phyloP scores from a whole-genome alignment of 2,113 vertebrate genomes.

The Nibea albiflora region DNA sequence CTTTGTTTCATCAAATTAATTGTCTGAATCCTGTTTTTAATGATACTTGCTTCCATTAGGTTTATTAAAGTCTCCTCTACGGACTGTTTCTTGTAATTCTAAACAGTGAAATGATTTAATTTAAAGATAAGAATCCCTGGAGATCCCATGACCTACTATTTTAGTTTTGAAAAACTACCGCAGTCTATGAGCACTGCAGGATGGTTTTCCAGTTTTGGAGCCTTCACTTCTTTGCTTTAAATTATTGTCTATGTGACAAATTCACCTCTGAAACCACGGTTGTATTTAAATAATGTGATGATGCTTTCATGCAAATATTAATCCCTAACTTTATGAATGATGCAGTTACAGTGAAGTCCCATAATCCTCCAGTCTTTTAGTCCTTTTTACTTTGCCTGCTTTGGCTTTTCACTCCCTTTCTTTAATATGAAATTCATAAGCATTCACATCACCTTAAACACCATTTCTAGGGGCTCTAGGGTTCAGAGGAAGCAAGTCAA shows the following conservation, averaged over 20 bases:
- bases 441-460: slow-evolving; percentile 71
- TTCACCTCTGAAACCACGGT: neutral
- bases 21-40: slow-evolving; percentile 57
- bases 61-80: slow-evolving; percentile 27
- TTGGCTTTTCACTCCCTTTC: slow-evolving; percentile 11
- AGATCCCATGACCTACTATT: neutral
- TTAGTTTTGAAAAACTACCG: slow-evolving; percentile 2
- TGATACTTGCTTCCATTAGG: slow-evolving; percentile 47
- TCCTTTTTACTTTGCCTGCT: slow-evolving; percentile 24
- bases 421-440: slow-evolving; percentile 64
- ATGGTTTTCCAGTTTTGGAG: neutral
- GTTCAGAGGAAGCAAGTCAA: slow-evolving; percentile 78
- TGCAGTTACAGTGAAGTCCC: neutral
- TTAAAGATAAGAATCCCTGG: slow-evolving; percentile 18
- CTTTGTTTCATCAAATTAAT: slow-evolving; percentile 43
- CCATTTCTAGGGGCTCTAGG: slow-evolving; percentile 67
- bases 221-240: neutral
- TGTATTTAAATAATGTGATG: neutral
- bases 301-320: neutral
- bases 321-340: neutral
- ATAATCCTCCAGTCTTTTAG: neutral
- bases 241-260: neutral
- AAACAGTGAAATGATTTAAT: slow-evolving; percentile 25
- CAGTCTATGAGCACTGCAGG: neutral
- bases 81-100: slow-evolving; percentile 23